Base-by-base conservation (phyloP, 2,888 invertebrate genomes). In the Polyommatus iphigenia region DNA sequence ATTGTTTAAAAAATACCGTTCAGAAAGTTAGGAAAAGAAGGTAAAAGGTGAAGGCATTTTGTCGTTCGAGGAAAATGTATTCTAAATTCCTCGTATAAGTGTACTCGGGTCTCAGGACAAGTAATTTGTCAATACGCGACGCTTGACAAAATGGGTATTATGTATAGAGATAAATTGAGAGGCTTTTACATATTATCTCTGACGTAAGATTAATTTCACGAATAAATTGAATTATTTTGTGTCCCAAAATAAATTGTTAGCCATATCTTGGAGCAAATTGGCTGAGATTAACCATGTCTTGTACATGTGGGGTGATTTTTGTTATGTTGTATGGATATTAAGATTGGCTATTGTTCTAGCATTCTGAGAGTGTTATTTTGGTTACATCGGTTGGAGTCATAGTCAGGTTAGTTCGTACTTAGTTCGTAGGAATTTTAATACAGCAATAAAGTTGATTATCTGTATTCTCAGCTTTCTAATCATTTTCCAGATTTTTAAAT, bases 151-250 rank as follows among this genome's bases (percentile, higher is more conserved):
- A 72, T 41, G 71, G 71, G 20, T 36, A 41, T 72, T 72, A 41
- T 72, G 71, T 72, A 72, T 41, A 72, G 71, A 72, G 71, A 72
- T 36, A 72, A 72, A 72, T 72, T 72, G 71, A 36, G 41, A 72
- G 71, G 10, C 71, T 72, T 72, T 72, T 72, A 41, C 71, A 41
- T 41, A 41, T 36, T 72, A 72, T 41, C 67, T 67, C 24, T 67
- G 67, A 67, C 41, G 71, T 72, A 36, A 72, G 71, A 41, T 72
- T 41, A 72, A 72, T 72, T 41, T 72, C 32, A 41, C n/a, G 36
- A n/a, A 72, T 72, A 72, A 72, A 72, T 72, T 72, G 71, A 72
- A 72, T 41, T 72, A 41, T 72, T n/a, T 10, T 29, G 67, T 67
- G 29, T 67, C 67, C 1, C 6, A 18, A 67, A 67, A 67, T 29